Conservation (phyloP, 2,888 invertebrate species). For the Cabera pusaria region DNA sequence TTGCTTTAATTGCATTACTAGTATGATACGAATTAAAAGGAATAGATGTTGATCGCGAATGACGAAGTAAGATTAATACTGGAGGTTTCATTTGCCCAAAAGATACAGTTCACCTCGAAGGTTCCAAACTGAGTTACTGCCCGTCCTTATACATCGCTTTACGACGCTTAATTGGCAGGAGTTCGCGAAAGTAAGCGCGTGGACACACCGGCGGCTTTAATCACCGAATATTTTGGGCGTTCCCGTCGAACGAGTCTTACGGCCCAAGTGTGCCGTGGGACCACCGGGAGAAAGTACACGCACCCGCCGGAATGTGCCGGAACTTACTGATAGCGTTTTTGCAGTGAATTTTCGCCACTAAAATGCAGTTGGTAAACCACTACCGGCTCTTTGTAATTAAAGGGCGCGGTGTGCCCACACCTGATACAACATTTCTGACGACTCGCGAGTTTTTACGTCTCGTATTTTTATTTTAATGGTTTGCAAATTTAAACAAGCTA, state of each 20-base stretch:
- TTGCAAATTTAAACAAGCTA: slow-evolving; percentile 25
- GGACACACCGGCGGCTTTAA: slow-evolving; percentile 65
- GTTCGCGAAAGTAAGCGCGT: slow-evolving; percentile 65
- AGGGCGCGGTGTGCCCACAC: slow-evolving; percentile 33
- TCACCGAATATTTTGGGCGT: slow-evolving; percentile 75
- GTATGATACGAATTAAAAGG: too few species aligned
- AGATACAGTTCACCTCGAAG: too few species aligned
- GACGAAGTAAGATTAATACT: too few species aligned
- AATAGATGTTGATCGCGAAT: too few species aligned
- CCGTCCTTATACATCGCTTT: neutral
- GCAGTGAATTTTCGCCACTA: slow-evolving; percentile 53
- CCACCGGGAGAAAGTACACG: slow-evolving; percentile 70
- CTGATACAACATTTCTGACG: slow-evolving; percentile 12
- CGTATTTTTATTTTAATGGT: slow-evolving; percentile 13
- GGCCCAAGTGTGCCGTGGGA: slow-evolving; percentile 74
- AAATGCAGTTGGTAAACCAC: slow-evolving; percentile 46
- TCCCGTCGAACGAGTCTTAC: slow-evolving; percentile 64
- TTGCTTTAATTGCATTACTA: too few species aligned
- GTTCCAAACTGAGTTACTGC: slow-evolving; percentile 15
- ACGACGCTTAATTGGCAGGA: slow-evolving; percentile 60
- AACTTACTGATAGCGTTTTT: slow-evolving; percentile 65
- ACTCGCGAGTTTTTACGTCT: slow-evolving; percentile 7
- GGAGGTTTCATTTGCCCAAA: too few species aligned
- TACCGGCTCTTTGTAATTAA: slow-evolving; percentile 47
- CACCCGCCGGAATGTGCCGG: slow-evolving; percentile 51